These are phyloP conservation scores for Drosophila saltans DNA, from an alignment of 1,140 invertebrate species.

Conservation along the genomic window DNA sequence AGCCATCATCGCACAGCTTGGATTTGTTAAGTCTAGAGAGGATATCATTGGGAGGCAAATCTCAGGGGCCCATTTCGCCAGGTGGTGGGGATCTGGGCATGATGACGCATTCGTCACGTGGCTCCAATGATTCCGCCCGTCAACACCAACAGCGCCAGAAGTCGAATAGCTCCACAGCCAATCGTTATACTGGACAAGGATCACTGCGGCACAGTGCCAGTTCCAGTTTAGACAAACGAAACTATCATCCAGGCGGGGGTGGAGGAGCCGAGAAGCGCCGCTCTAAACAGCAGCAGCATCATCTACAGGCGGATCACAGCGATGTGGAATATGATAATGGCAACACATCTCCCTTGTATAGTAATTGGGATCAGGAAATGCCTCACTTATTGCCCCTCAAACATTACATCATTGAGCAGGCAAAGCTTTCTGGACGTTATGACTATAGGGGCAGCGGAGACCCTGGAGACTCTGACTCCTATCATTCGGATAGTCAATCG, in stretches of 20 bases:
- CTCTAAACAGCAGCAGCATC: slow-evolving; percentile 57
- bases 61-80: slow-evolving; percentile 64
- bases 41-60: slow-evolving; percentile 61
- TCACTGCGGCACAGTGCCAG: slow-evolving; percentile 70
- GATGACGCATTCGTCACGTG: slow-evolving; percentile 76
- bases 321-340: slow-evolving; percentile 85
- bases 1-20: slow-evolving; percentile 52
- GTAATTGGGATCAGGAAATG: slow-evolving; percentile 88
- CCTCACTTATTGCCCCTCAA: slow-evolving; percentile 92
- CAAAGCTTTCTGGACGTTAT: slow-evolving; percentile 89
- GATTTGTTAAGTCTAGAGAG: slow-evolving; percentile 70
- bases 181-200: slow-evolving; percentile 59
- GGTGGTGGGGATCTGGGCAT: slow-evolving; percentile 66
- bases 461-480: slow-evolving; percentile 88
- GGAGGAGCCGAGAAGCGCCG: slow-evolving; percentile 70
- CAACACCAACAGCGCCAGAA: slow-evolving; percentile 50
- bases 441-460: slow-evolving; percentile 83
- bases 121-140: slow-evolving; percentile 73
- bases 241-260: slow-evolving; percentile 83
- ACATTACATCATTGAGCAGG: slow-evolving; percentile 94
- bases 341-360: slow-evolving; percentile 87
- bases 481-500: slow-evolving; percentile 85
- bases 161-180: slow-evolving; percentile 66
- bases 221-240: slow-evolving; percentile 83
- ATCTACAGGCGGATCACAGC: slow-evolving; percentile 69